A percentile compares a stretch with the other conserved stretches of the same genome.
phyloP scores from a whole-genome alignment of 2,797 vertebrate species.

The Hemitrygon akajei region DNA sequence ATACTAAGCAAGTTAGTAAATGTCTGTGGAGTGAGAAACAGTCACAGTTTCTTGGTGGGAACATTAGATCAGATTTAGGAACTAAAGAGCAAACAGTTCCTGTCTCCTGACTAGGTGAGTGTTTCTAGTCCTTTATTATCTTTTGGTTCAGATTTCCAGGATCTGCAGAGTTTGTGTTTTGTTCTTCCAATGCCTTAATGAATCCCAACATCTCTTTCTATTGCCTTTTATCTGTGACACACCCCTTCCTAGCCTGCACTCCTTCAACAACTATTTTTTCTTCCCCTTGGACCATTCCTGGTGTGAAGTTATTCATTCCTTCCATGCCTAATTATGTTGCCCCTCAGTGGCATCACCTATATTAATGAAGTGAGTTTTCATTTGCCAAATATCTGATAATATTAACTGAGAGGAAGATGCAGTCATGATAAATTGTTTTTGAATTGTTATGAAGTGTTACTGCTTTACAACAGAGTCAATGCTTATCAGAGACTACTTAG shows the following conservation, averaged over 20 bases:
- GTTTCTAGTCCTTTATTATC: too few relatives aligned
- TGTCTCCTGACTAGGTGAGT: too few relatives aligned
- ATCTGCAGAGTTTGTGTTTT: too few relatives aligned
- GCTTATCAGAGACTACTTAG: not conserved
- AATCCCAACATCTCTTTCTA: not conserved
- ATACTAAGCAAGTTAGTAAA: too few relatives aligned
- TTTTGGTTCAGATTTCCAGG: too few relatives aligned
- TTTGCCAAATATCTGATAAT: not conserved
- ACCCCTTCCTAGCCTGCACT: not conserved
- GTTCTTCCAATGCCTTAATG: not conserved
- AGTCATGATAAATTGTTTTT: not conserved
- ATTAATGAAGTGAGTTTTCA: not conserved
- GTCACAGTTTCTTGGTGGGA: too few relatives aligned
- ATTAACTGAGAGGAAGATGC: not conserved
- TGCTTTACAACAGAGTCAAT: not conserved
- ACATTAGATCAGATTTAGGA: too few relatives aligned
- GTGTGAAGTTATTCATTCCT: not conserved
- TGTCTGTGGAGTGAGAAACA: too few relatives aligned
- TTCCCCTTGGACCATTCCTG: not conserved
- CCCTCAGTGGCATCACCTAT: not conserved
- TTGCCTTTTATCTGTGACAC: not conserved
- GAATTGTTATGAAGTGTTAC: not conserved
- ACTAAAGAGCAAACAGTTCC: too few relatives aligned
- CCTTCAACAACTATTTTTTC: not conserved
- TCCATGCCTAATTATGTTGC: not conserved